phyloP scores from a whole-genome alignment of 1,140 invertebrate species.

The Listronotus oregonensis region DNA sequence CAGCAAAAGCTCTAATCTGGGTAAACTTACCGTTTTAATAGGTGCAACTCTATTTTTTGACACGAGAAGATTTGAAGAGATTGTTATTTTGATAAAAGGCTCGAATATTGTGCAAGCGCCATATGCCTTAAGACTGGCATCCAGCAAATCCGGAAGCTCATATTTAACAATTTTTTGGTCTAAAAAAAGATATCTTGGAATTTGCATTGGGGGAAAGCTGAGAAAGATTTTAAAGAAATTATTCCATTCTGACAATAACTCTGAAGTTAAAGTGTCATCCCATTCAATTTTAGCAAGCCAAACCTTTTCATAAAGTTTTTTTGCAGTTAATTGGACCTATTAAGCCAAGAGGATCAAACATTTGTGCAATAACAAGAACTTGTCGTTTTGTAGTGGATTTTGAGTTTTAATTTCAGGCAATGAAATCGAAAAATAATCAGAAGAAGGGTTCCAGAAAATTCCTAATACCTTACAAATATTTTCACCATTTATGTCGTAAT shows the following conservation, averaged over 20 bases:
- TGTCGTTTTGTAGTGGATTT: no score
- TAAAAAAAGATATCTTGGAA: conserved; percentile 44
- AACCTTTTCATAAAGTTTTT: conserved; percentile 36
- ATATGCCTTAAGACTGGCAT: conserved; percentile 47
- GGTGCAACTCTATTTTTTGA: no score
- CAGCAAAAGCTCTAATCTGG: conserved; percentile 12
- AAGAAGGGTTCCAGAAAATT: no score
- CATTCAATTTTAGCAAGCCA: no score
- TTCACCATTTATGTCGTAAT: no score
- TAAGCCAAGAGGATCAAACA: no score
- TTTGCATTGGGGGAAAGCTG: not conserved
- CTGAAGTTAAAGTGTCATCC: conserved; percentile 46
- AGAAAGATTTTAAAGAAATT: conserved; percentile 19
- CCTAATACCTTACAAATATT: no score
- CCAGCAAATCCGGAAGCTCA: conserved; percentile 45
- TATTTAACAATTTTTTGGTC: conserved; percentile 56
- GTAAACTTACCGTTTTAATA: no score
- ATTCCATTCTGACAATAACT: not conserved
- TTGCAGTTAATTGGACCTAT: not conserved
- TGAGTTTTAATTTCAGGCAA: no score
- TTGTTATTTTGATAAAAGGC: not conserved
- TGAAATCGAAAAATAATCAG: no score
- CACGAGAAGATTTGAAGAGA: no score
- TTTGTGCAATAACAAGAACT: no score
- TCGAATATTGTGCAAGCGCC: conserved; percentile 43